These are phyloP conservation scores for Xerus rutilus DNA, from an alignment of 2,797 vertebrate genomes.

Conservation along the genomic window DNA sequence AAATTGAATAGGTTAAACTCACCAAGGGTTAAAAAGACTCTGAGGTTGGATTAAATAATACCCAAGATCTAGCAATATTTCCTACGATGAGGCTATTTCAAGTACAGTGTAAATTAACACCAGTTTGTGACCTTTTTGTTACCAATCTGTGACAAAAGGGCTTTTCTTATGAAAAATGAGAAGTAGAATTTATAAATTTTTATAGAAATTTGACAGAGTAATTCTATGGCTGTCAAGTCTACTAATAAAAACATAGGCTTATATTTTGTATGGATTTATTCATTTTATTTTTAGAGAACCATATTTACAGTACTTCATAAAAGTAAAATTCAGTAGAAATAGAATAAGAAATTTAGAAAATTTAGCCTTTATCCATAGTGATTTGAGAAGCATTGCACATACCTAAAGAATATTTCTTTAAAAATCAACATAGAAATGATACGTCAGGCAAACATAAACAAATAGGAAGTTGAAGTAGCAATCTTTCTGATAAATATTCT, in stretches of 20 bases:
- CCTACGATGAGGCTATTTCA: not conserved
- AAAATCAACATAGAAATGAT: not conserved
- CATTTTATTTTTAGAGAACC: not conserved
- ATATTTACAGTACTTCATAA: not conserved
- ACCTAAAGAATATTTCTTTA: not conserved
- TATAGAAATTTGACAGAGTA: not conserved
- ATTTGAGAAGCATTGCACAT: not conserved
- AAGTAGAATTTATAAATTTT: not conserved
- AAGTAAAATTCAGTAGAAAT: not conserved
- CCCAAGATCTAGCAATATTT: not conserved
- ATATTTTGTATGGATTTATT: not conserved
- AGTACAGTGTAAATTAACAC: not conserved
- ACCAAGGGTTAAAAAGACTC: not conserved
- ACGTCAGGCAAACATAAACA: not conserved
- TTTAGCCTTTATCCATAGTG: not conserved
- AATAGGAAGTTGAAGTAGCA: not conserved
- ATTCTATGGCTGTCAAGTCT: not conserved
- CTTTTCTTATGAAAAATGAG: not conserved
- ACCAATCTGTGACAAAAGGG: not conserved
- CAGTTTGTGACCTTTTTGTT: not conserved
- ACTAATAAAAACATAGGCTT: not conserved
- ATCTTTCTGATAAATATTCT: not conserved
- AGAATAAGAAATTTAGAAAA: not conserved
- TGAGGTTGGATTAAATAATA: not conserved
- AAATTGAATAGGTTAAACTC: not conserved